Percentiles rank a stretch among this genome's conserved stretches.
Evolutionary conservation across 2,797 vertebrate species (phyloP).

Genomic region (Trematomus bernacchii): DNA sequence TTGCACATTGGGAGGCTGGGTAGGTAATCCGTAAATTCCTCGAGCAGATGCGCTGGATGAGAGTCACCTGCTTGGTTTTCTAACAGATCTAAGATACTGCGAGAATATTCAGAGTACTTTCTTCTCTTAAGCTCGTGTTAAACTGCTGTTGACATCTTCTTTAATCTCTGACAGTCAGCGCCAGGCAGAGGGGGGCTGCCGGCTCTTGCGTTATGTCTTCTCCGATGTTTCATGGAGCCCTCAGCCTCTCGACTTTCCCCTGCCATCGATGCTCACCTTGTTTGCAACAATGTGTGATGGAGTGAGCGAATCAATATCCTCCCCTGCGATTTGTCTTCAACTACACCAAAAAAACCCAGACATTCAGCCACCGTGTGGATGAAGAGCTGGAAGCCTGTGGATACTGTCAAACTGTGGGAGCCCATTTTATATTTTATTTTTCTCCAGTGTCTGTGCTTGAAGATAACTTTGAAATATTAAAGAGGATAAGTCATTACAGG

Average conservation of each 20-base stretch:
- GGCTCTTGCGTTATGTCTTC: conserved; percentile 71
- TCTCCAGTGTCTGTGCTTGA: conserved; percentile 16
- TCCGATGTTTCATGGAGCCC: conserved; percentile 74
- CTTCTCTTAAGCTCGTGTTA: conserved; percentile 81
- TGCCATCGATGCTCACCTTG: conserved; percentile 68
- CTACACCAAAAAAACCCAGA: conserved; percentile 41
- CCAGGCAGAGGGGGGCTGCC: conserved; percentile 60
- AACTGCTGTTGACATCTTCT: conserved; percentile 86
- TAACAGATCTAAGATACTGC: conserved; percentile 82
- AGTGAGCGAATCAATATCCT: conserved; percentile 69
- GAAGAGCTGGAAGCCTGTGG: conserved; percentile 41
- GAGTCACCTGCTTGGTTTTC: conserved; percentile 81
- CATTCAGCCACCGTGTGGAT: conserved; percentile 54
- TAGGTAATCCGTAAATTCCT: conserved; percentile 60
- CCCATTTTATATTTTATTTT: conserved; percentile 25
- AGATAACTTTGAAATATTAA: conserved; percentile 48
- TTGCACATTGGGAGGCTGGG: conserved; percentile 35
- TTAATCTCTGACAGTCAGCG: conserved; percentile 83
- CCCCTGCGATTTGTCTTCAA: conserved; percentile 59
- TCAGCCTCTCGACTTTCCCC: conserved; percentile 60
- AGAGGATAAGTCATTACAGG: conserved; percentile 43
- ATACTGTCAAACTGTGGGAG: conserved; percentile 45
- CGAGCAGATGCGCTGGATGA: conserved; percentile 53
- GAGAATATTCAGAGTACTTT: conserved; percentile 76
- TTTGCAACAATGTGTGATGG: conserved; percentile 67